These are phyloP conservation scores for Campaea margaritaria DNA, from an alignment of 2,888 invertebrate species.

Conservation along the genomic window DNA sequence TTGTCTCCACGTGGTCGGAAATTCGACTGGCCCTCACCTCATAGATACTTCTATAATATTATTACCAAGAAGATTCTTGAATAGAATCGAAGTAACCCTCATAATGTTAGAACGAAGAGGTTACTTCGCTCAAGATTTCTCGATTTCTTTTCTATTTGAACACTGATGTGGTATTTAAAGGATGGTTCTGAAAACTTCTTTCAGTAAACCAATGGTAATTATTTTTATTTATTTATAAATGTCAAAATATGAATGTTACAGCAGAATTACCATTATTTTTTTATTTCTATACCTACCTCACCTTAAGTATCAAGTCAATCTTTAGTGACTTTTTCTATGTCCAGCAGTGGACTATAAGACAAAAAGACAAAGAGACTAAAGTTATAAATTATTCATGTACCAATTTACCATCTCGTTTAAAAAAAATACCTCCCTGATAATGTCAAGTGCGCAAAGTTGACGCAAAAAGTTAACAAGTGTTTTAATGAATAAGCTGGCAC, in stretches of 20 bases:
- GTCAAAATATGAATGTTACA: too few species aligned
- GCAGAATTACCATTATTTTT: background rate
- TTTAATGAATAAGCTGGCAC: constrained; percentile 29
- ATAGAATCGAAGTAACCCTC: background rate
- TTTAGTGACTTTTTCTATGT: too few species aligned
- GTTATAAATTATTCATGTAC: constrained; percentile 37
- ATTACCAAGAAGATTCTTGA: constrained; percentile 30
- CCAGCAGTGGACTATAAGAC: background rate
- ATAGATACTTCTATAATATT: constrained; percentile 41
- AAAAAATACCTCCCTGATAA: constrained; percentile 52
- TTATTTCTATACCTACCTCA: too few species aligned
- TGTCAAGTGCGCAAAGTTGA: constrained; percentile 49
- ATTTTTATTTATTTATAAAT: too few species aligned
- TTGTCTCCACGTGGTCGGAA: constrained; percentile 75
- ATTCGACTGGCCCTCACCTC: constrained; percentile 59
- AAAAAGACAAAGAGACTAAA: background rate
- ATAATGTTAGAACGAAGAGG: background rate
- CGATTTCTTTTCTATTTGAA: too few species aligned
- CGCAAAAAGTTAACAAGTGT: constrained; percentile 49
- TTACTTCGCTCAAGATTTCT: background rate
- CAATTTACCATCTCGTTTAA: constrained; percentile 21
- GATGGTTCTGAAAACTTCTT: too few species aligned
- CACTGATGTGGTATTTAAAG: too few species aligned
- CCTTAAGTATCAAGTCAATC: too few species aligned
- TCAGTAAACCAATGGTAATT: too few species aligned